Evolutionary conservation across 64 coral and sea anemone species (phyloP).

Genomic region (Acropora yongei): DNA sequence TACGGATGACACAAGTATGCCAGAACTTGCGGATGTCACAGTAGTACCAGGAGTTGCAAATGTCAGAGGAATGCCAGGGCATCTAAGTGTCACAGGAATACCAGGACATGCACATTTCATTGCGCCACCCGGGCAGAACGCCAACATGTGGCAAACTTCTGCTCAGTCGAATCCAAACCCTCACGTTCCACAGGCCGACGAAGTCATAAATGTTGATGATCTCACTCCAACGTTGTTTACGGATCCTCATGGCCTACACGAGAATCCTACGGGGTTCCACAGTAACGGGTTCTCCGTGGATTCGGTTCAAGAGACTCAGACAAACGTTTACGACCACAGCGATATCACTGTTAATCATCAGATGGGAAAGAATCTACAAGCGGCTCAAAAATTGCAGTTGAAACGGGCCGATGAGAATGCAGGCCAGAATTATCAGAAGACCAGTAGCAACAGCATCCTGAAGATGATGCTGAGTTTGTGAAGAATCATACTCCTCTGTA

Average conservation of each 20-base stretch:
- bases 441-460: constrained; percentile 27
- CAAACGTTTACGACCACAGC: neutral
- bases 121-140: constrained; percentile 10
- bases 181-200: neutral
- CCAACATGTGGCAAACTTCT: neutral
- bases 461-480: constrained; percentile 37
- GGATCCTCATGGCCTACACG: neutral
- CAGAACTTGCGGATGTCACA: neutral
- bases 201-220: constrained; percentile 22
- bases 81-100: neutral
- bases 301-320: neutral
- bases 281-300: neutral
- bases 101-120: neutral
- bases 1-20: neutral
- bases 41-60: neutral
- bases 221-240: constrained; percentile 15
- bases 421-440: neutral
- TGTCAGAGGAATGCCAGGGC: too few species aligned
- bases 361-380: neutral
- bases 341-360: neutral
- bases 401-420: neutral
- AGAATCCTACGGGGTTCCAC: neutral
- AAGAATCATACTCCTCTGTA: neutral
- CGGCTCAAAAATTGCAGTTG: neutral
- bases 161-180: neutral